Base-by-base conservation (phyloP, 2,797 vertebrate species). In the Xerus rutilus region DNA sequence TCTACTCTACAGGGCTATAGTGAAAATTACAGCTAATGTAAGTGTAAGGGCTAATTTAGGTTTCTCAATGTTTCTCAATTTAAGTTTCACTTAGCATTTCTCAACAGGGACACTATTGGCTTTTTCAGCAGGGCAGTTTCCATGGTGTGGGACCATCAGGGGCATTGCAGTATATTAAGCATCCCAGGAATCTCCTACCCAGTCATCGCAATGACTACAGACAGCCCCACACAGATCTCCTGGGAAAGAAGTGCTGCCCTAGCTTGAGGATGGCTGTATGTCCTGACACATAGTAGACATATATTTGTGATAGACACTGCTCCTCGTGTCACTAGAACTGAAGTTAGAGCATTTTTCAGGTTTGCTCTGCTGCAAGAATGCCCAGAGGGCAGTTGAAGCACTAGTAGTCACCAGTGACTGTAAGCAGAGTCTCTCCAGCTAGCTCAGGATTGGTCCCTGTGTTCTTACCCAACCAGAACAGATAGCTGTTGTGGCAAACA, bases 1-100 rank as follows among this genome's bases (percentile, higher is more conserved):
- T 88, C 84, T 91, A 45, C 95, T 89, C 97, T 83, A 82, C 77
- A 28, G 89, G 94, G 59, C 81, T 96, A 39, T 94, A 78, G 87
- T 95, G 94, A 97, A 97, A 97, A 97, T 96, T 94, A 93, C 84
- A 96, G 92, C 95, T 95, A 97, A 97, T 97, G 30, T 94, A 93
- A 92, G 57, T 57, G 57, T 67, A 91, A 96, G 89, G 57, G 64
- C 91, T 96, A 96, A 96, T 96, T 97, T 93, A 88, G 92, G 73
- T 95, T 94, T 86, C 88, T 96, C 43, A 0, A 0, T 81, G 79
- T 89, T 97, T 97, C 91, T 92, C 93, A 74, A 35, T 96, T 91
- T 85, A 93, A 62, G 86, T 95, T 87, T 90, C 87, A 93, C 82
- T 96, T 95, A 82, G 77, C 78, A 88, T 74, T 95, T 97, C 97